These are phyloP conservation scores for Lamellibrachia satsuma DNA, from an alignment of 2,888 invertebrate species.

Conservation along the genomic window DNA sequence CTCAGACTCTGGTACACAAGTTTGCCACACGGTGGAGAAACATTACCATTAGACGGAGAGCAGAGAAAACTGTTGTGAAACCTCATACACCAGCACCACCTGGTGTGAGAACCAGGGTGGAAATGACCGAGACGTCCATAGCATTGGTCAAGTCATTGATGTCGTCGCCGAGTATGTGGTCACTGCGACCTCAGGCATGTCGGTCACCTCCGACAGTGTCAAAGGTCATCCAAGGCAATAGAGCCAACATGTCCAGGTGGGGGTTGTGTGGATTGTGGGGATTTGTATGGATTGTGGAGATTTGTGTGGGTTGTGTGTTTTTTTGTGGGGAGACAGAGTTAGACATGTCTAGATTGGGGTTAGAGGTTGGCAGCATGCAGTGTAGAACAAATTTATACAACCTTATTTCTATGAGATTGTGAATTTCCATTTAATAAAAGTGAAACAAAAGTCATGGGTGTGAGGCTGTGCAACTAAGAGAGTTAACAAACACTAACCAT, in stretches of 20 bases:
- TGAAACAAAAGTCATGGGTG: too few species aligned
- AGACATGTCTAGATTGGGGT: too few species aligned
- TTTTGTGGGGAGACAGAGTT: too few species aligned
- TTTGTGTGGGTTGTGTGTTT: too few species aligned
- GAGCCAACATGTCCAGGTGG: not conserved
- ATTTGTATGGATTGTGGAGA: too few species aligned
- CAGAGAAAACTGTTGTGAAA: not conserved
- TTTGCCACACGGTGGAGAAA: slow-evolving; percentile 56
- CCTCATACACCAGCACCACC: not conserved
- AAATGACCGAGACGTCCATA: not conserved
- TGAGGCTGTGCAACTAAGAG: too few species aligned
- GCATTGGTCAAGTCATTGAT: not conserved
- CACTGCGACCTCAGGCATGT: not conserved
- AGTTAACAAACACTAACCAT: too few species aligned
- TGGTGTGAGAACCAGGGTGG: not conserved
- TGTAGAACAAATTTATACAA: too few species aligned
- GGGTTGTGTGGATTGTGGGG: too few species aligned
- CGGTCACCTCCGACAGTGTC: not conserved
- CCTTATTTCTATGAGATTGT: too few species aligned
- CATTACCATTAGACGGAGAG: slow-evolving; percentile 32
- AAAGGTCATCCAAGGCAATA: not conserved
- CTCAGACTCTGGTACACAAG: slow-evolving; percentile 48
- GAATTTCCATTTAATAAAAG: too few species aligned
- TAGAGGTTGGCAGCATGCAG: too few species aligned
- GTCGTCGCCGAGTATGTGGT: not conserved